These are phyloP conservation scores for Phania funesta DNA, from an alignment of 2,888 invertebrate species.

Conservation along the genomic window DNA sequence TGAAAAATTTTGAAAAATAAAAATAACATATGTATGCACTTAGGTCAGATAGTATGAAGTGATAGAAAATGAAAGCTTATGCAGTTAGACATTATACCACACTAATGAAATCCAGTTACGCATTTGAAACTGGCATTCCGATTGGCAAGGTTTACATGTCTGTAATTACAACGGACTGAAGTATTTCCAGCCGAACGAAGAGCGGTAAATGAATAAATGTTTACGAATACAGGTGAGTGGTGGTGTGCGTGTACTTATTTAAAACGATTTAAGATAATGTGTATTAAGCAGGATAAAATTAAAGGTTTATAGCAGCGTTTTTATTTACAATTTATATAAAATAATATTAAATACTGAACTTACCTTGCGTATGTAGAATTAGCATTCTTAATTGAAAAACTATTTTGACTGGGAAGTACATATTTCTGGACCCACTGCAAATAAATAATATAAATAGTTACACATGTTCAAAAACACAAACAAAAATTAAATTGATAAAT, in stretches of 20 bases:
- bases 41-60: conserved; percentile 25
- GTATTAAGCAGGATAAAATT: conserved; percentile 4
- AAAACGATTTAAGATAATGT: no score
- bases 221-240: no score
- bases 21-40: conserved; percentile 23
- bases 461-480: neutral
- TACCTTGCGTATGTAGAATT: conserved; percentile 83
- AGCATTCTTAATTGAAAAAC: conserved; percentile 81
- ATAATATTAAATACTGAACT: conserved; percentile 69
- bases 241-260: no score
- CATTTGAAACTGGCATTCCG: neutral
- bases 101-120: neutral
- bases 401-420: conserved; percentile 82
- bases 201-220: no score
- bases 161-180: no score
- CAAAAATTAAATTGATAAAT: no score
- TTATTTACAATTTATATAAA: neutral
- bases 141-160: neutral
- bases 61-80: neutral
- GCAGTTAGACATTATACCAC: neutral
- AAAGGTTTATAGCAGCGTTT: neutral
- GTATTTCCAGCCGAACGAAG: no score
- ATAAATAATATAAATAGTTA: conserved; percentile 66
- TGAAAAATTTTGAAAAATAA: conserved; percentile 11
- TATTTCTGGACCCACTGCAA: conserved; percentile 82